Conservation (phyloP, 2,113 vertebrate genomes). For the Tragelaphus scriptus region DNA sequence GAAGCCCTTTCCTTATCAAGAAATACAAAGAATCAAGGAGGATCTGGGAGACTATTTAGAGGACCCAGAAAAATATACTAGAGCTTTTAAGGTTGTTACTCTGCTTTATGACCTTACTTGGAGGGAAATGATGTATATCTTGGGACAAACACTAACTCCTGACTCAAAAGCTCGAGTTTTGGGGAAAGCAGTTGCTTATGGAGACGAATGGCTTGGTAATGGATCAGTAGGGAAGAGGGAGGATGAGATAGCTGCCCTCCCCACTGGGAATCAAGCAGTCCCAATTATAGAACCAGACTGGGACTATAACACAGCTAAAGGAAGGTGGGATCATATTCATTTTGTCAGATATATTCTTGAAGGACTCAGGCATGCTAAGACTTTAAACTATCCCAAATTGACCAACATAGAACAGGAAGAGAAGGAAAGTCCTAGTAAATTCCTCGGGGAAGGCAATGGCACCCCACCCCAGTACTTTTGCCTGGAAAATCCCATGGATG, state of each 20-base stretch:
- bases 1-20: not conserved
- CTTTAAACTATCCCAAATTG: not conserved
- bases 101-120: not conserved
- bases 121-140: not conserved
- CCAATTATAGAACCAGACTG: not conserved
- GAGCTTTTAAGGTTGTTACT: not conserved
- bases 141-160: not conserved
- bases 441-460: too few species aligned
- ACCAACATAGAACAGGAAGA: not conserved
- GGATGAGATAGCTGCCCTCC: not conserved
- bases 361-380: not conserved
- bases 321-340: not conserved
- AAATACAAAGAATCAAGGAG: not conserved
- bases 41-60: not conserved
- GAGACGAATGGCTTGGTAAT: not conserved
- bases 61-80: not conserved
- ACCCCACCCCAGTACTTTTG: too few species aligned
- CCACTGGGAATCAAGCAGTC: not conserved
- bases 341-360: not conserved
- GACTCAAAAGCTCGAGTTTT: not conserved
- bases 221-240: not conserved
- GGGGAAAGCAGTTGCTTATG: not conserved
- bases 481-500: too few species aligned
- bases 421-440: not conserved
- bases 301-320: not conserved